Percentiles rank a stretch among this genome's conserved stretches.
phyloP scores from a whole-genome alignment of 2,888 invertebrate genomes.

The Molorchus minor region DNA sequence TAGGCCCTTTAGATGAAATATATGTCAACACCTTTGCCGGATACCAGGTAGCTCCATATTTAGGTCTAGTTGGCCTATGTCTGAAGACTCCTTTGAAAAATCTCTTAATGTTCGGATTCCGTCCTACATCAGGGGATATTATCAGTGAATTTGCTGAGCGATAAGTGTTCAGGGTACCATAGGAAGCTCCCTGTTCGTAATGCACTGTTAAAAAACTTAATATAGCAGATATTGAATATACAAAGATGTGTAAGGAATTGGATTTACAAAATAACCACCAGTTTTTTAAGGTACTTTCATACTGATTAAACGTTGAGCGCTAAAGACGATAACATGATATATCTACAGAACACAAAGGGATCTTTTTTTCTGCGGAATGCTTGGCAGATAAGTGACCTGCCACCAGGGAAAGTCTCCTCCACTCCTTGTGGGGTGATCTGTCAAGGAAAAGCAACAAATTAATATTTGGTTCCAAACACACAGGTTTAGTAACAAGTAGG shows the following conservation, averaged over 20 bases:
- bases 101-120: constrained; percentile 28
- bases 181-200: constrained; percentile 30
- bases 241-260: constrained; percentile 13
- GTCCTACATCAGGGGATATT: constrained; percentile 20
- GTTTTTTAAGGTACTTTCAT: constrained; percentile 37
- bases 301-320: constrained; percentile 44
- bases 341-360: constrained; percentile 35
- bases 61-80: constrained; percentile 25
- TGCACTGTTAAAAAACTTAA: constrained; percentile 23
- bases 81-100: constrained; percentile 38
- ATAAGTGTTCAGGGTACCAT: constrained; percentile 34
- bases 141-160: constrained; percentile 32
- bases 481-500: constrained; percentile 23
- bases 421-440: constrained; percentile 43
- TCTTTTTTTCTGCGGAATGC: constrained; percentile 34
- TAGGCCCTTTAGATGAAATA: constrained; percentile 18
- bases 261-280: constrained; percentile 43
- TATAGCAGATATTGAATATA: constrained; percentile 10
- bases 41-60: constrained; percentile 13
- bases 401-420: constrained; percentile 45
- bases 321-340: constrained; percentile 38
- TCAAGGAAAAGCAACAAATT: constrained; percentile 42
- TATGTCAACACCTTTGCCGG: constrained; percentile 23
- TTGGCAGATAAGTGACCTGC: constrained; percentile 45
- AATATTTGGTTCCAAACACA: constrained; percentile 12